Evolutionary conservation across 2,113 vertebrate species (phyloP).

Genomic region (Cairina moschata): DNA sequence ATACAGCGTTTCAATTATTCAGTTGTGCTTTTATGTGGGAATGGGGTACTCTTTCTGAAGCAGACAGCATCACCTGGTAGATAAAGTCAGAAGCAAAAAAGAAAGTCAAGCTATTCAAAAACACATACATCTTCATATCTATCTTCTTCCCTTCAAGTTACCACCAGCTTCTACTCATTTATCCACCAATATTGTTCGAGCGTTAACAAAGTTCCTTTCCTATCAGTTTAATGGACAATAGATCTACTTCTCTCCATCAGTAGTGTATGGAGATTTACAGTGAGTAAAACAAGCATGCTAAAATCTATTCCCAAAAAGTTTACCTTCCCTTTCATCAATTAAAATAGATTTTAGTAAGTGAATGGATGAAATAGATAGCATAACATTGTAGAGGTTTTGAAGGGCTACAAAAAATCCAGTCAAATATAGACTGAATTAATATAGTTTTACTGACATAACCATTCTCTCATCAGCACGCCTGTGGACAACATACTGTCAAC

Average conservation of each 20-base stretch:
- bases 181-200: not conserved
- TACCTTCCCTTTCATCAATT: not conserved
- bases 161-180: not conserved
- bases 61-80: not conserved
- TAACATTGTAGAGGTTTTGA: not conserved
- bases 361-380: not conserved
- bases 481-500: not conserved
- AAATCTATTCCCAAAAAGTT: not conserved
- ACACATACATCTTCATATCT: not conserved
- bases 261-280: not conserved
- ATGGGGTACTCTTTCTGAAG: not conserved
- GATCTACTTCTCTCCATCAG: not conserved
- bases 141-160: not conserved
- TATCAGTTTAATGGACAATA: not conserved
- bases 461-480: not conserved
- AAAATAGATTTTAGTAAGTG: slow-evolving; percentile 30
- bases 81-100: not conserved
- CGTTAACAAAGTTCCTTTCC: not conserved
- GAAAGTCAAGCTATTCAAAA: not conserved
- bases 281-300: not conserved
- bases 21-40: not conserved
- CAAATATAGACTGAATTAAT: not conserved
- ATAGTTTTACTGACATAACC: not conserved
- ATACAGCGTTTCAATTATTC: not conserved
- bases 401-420: slow-evolving; percentile 15